Evolutionary conservation across 2,888 invertebrate genomes (phyloP).

Genomic region (Julus scanicus): DNA sequence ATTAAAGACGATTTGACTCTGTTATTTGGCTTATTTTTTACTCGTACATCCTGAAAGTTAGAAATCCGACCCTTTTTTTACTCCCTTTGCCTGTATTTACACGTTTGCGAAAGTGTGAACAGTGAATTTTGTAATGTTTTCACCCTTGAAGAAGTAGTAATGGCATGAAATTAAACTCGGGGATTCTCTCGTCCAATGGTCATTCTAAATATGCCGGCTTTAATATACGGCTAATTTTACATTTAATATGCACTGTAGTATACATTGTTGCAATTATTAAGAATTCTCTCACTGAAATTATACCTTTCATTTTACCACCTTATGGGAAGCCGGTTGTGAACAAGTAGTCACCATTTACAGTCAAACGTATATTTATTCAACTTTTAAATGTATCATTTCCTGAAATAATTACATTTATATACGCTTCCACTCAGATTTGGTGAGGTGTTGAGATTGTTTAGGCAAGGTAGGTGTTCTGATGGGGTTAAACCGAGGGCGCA

Average conservation of each 20-base stretch:
- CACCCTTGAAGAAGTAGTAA: conserved; percentile 1
- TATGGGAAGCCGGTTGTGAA: conserved; percentile 6
- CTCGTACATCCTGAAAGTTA: background rate
- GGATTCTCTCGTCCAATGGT: background rate
- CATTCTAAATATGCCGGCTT: conserved; percentile 1
- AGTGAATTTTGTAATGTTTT: conserved; percentile 15
- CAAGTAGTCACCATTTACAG: background rate
- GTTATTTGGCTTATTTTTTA: background rate
- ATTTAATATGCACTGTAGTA: conserved; percentile 9
- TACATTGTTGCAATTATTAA: conserved; percentile 10
- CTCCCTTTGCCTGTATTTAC: background rate
- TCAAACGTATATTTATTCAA: conserved; percentile 21
- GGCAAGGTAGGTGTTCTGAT: background rate
- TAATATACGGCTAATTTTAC: background rate
- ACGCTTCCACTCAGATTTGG: background rate
- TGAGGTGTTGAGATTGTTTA: background rate
- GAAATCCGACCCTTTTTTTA: background rate
- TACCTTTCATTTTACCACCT: background rate
- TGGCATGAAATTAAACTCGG: background rate
- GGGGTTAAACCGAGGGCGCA: background rate
- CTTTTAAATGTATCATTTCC: conserved; percentile 6
- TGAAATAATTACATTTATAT: conserved; percentile 8
- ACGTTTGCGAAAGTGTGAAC: background rate
- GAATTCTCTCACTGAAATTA: conserved; percentile 17
- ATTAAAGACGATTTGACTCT: no score